A percentile compares a stretch with the other conserved stretches of the same genome.
Evolutionary conservation across 1,140 invertebrate species (phyloP).

Genomic region (Aricia agestis): DNA sequence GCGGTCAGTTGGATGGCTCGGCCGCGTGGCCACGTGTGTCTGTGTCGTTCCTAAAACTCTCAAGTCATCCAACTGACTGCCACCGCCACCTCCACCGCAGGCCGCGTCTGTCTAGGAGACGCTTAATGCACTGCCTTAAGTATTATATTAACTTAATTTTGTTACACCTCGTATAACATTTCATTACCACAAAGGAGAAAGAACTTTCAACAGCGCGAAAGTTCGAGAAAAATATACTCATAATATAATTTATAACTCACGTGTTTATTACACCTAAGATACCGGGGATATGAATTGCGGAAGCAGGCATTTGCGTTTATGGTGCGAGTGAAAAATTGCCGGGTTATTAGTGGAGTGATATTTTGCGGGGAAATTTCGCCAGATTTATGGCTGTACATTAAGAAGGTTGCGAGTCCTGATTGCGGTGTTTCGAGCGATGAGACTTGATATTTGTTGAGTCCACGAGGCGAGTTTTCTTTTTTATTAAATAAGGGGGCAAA

Average conservation of each 20-base stretch:
- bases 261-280: slow-evolving; percentile 3
- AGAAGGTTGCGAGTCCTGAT: slow-evolving; percentile 20
- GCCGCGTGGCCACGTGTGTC: too few relatives aligned
- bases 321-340: slow-evolving; percentile 28
- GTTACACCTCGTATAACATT: too few relatives aligned
- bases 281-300: not conserved
- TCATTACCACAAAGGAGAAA: not conserved
- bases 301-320: slow-evolving; percentile 17
- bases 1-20: too few relatives aligned
- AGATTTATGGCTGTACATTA: slow-evolving; percentile 29
- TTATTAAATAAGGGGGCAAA: too few relatives aligned
- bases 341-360: slow-evolving; percentile 32
- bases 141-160: too few relatives aligned
- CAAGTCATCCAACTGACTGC: too few relatives aligned
- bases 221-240: not conserved
- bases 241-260: not conserved
- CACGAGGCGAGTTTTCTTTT: not conserved
- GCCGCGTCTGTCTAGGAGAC: too few relatives aligned
- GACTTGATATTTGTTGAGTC: not conserved
- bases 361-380: slow-evolving; percentile 27
- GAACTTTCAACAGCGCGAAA: not conserved
- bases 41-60: too few relatives aligned
- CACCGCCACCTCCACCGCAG: too few relatives aligned
- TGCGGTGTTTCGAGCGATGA: not conserved
- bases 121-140: too few relatives aligned